Percentiles rank a stretch among this genome's conserved stretches.
These are phyloP conservation scores for Arnoldichthys spilopterus DNA, from an alignment of 2,797 vertebrate species.

Conservation along the genomic window DNA sequence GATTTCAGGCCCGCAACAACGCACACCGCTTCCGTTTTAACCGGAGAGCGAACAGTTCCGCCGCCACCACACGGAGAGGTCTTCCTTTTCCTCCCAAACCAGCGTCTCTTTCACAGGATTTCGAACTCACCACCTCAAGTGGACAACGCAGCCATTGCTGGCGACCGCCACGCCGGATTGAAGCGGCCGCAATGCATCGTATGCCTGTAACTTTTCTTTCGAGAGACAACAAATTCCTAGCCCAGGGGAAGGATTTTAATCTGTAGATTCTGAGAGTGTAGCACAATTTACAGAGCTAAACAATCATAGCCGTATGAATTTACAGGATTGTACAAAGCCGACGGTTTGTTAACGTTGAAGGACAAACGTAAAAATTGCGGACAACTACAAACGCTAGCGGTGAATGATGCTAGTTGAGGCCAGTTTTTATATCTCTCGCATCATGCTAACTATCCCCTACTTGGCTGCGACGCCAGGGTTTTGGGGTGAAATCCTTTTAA, in stretches of 20 bases:
- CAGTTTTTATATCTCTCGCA: background rate
- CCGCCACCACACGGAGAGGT: background rate
- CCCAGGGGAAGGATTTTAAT: constrained; percentile 71
- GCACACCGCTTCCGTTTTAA: background rate
- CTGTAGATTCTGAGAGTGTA: constrained; percentile 75
- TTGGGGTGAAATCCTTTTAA: background rate
- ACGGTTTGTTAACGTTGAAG: background rate
- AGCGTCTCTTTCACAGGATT: background rate
- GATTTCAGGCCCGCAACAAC: background rate
- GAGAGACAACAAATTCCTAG: constrained; percentile 68
- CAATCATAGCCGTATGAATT: background rate
- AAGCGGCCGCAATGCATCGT: constrained; percentile 27
- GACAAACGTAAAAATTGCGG: background rate
- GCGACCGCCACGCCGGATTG: background rate
- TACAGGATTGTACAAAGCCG: background rate
- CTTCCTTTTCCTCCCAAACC: background rate
- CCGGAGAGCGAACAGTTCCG: background rate
- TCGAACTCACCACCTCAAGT: background rate
- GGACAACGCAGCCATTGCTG: background rate
- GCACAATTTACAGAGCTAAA: constrained; percentile 80
- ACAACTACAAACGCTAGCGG: background rate
- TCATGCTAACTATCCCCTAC: background rate
- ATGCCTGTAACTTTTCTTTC: background rate
- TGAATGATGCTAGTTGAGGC: background rate
- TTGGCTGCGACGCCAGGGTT: background rate